These are phyloP conservation scores for Notechis scutatus DNA, from an alignment of 2,113 vertebrate genomes.

Conservation along the genomic window DNA sequence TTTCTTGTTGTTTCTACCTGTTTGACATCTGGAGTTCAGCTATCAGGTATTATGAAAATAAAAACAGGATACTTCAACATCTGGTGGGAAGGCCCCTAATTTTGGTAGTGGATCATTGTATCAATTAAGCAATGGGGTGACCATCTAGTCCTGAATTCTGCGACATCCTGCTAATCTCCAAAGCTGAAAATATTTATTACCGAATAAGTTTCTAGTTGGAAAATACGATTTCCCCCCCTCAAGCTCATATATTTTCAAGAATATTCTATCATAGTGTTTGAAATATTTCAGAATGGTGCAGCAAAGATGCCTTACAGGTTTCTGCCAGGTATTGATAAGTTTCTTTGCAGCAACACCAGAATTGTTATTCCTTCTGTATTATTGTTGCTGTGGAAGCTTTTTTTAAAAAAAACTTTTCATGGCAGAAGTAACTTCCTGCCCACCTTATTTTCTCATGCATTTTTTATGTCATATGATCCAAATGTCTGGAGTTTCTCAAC, in stretches of 20 bases:
- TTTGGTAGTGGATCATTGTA: constrained; percentile 1
- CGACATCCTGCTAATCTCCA: not conserved
- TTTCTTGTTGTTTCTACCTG: not conserved
- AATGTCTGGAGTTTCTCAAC: not conserved
- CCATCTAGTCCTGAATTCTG: not conserved
- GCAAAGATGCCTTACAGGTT: not conserved
- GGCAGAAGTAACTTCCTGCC: not conserved
- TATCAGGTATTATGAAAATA: not conserved
- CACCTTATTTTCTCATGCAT: not conserved
- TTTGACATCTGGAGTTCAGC: constrained; percentile 3
- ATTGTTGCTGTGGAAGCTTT: not conserved
- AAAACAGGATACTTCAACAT: not conserved
- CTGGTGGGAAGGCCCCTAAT: not conserved
- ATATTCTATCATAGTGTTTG: not conserved
- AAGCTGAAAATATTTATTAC: not conserved
- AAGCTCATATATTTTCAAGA: not conserved
- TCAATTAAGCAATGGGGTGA: not conserved
- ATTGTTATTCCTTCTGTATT: not conserved
- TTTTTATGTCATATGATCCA: not conserved
- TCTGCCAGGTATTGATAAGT: not conserved
- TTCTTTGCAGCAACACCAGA: not conserved
- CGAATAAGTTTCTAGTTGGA: not conserved
- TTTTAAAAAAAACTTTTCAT: not conserved
- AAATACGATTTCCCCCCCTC: not conserved
- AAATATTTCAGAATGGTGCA: not conserved